These are phyloP conservation scores for Mya arenaria DNA, from an alignment of 1,140 invertebrate species.

Conservation along the genomic window DNA sequence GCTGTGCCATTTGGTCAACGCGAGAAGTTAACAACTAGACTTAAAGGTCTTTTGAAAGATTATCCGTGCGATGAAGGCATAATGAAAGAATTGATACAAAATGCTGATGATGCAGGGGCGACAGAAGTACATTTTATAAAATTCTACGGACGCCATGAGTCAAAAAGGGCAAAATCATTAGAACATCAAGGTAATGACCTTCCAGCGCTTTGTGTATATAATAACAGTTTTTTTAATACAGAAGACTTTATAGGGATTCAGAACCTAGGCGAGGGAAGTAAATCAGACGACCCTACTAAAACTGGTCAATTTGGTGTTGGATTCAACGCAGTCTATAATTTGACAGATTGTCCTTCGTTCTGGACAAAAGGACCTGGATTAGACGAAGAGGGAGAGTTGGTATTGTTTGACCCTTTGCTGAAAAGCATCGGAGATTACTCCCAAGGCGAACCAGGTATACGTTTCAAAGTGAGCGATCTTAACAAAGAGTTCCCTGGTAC, in stretches of 20 bases:
- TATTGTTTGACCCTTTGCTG: conserved; percentile 74
- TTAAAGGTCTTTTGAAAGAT: conserved; percentile 66
- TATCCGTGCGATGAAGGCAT: conserved; percentile 71
- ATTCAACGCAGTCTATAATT: conserved; percentile 77
- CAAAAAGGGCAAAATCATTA: conserved; percentile 54
- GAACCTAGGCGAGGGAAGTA: conserved; percentile 70
- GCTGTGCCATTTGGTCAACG: conserved; percentile 66
- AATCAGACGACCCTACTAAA: conserved; percentile 64
- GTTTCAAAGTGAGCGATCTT: conserved; percentile 52
- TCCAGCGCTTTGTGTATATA: conserved; percentile 74
- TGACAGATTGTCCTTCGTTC: conserved; percentile 75
- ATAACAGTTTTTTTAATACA: conserved; percentile 72
- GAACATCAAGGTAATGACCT: conserved; percentile 66
- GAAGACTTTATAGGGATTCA: conserved; percentile 73
- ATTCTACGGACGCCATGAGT: conserved; percentile 65
- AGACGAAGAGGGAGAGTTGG: conserved; percentile 60
- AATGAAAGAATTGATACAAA: conserved; percentile 72
- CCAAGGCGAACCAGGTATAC: conserved; percentile 63
- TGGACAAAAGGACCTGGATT: conserved; percentile 62
- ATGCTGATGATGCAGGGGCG: conserved; percentile 81
- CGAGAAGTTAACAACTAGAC: conserved; percentile 68
- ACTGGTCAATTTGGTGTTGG: conserved; percentile 76
- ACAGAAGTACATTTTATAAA: conserved; percentile 74
- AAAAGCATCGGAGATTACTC: conserved; percentile 61
- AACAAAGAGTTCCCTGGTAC: conserved; percentile 64